These are phyloP conservation scores for Blastobasis adustella DNA, from an alignment of 2,888 invertebrate genomes.

Conservation along the genomic window DNA sequence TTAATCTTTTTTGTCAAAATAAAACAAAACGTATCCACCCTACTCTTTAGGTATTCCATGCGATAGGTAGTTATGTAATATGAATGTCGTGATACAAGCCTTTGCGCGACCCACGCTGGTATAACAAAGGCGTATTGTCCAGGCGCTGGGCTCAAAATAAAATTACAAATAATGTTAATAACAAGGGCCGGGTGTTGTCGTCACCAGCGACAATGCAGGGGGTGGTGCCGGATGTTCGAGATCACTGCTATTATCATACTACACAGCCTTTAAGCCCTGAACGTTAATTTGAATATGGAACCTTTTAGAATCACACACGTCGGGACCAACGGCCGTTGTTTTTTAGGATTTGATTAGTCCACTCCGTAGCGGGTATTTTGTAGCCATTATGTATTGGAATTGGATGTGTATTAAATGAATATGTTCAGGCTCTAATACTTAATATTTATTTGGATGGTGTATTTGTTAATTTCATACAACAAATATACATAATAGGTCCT, in stretches of 20 bases:
- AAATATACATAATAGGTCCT: no score
- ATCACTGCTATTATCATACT: conserved; percentile 50
- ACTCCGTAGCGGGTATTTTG: no score
- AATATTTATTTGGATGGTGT: no score
- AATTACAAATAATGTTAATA: conserved; percentile 41
- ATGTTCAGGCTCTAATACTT: no score
- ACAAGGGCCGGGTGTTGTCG: conserved; percentile 30
- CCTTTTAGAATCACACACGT: background rate
- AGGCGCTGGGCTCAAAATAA: conserved; percentile 23
- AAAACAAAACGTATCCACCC: no score
- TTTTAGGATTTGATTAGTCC: no score
- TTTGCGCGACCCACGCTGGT: conserved; percentile 25
- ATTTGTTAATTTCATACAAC: no score
- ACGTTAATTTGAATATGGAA: conserved; percentile 1
- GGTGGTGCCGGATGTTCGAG: conserved; percentile 45
- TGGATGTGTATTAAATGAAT: no score
- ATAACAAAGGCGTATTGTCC: conserved; percentile 33
- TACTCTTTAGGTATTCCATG: no score
- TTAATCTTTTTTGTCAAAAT: background rate
- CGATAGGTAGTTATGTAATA: conserved; percentile 3
- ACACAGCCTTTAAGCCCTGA: conserved; percentile 20
- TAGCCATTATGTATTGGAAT: no score
- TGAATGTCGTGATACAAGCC: conserved; percentile 13
- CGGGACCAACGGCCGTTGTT: no score
- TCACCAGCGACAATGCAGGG: conserved; percentile 32